Percentiles rank a stretch among this genome's conserved stretches.
phyloP scores from a whole-genome alignment of 2,797 vertebrate genomes.

The Loriculus beryllinus region DNA sequence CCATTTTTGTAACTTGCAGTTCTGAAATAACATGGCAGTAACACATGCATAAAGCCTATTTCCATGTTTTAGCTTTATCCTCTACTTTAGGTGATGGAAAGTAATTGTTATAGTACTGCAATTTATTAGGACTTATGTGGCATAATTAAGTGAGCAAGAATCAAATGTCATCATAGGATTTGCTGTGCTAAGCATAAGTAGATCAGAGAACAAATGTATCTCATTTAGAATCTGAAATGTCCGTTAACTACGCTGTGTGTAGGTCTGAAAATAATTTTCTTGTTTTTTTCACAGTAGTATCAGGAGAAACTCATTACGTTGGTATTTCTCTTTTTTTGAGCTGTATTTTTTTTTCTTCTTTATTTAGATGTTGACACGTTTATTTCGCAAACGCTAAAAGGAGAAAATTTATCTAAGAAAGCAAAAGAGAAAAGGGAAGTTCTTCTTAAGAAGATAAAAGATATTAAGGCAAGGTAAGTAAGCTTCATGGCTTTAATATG shows the following conservation, averaged over 20 bases:
- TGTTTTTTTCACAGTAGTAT: constrained; percentile 35
- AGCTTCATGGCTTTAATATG: constrained; percentile 6
- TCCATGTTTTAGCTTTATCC: constrained; percentile 60
- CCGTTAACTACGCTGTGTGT: constrained; percentile 33
- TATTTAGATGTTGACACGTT: constrained; percentile 88
- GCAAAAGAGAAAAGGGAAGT: constrained; percentile 88
- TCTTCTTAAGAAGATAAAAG: constrained; percentile 89
- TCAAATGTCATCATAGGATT: constrained; percentile 69
- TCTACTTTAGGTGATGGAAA: constrained; percentile 53
- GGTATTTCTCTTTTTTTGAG: constrained; percentile 52
- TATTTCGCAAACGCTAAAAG: constrained; percentile 85
- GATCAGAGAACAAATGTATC: constrained; percentile 68
- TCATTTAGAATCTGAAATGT: constrained; percentile 68
- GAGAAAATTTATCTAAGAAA: constrained; percentile 91
- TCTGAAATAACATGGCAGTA: constrained; percentile 52
- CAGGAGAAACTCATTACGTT: constrained; percentile 31
- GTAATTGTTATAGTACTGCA: constrained; percentile 64
- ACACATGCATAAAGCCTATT: constrained; percentile 48
- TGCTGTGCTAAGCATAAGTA: constrained; percentile 74
- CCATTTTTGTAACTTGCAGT: constrained; percentile 42
- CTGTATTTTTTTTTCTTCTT: constrained; percentile 54
- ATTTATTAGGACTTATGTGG: constrained; percentile 72
- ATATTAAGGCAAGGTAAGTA: constrained; percentile 85
- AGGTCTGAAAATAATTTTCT: constrained; percentile 59
- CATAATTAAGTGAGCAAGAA: constrained; percentile 57